phyloP scores from a whole-genome alignment of 92 coral and sea anemone species.

The Palythoa caribaeorum region DNA sequence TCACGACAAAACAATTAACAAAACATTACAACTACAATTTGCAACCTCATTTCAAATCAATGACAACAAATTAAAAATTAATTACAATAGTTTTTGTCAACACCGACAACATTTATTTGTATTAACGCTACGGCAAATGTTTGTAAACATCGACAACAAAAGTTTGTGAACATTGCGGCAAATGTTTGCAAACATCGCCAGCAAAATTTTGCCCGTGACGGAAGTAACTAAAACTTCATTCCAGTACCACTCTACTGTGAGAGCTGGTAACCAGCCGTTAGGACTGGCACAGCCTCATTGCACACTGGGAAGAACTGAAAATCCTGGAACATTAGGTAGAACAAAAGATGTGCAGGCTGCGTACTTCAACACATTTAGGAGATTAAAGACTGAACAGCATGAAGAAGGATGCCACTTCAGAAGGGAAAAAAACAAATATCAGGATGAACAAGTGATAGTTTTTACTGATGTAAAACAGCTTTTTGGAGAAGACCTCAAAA shows the following conservation, averaged over 20 bases:
- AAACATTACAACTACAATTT: conserved; percentile 20
- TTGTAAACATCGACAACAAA: too few species aligned
- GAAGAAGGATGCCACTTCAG: conserved; percentile 47
- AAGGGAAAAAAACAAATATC: conserved; percentile 7
- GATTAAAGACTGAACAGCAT: conserved; percentile 45
- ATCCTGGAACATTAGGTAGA: conserved; percentile 52
- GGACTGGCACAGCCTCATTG: too few species aligned
- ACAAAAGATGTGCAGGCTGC: conserved; percentile 39
- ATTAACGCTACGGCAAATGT: background rate
- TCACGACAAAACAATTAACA: background rate
- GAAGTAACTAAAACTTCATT: too few species aligned
- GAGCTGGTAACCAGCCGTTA: too few species aligned
- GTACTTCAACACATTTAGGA: conserved; percentile 46
- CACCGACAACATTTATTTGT: conserved; percentile 14
- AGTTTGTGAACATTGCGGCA: too few species aligned
- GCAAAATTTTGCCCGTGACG: too few species aligned
- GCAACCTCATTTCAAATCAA: conserved; percentile 33
- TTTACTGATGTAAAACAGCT: conserved; percentile 8
- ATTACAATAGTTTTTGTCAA: conserved; percentile 25
- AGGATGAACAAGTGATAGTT: conserved; percentile 30
- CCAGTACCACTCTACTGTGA: too few species aligned
- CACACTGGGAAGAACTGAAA: background rate
- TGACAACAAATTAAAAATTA: conserved; percentile 15
- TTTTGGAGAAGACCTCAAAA: conserved; percentile 56
- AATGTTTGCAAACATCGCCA: too few species aligned